phyloP scores from a whole-genome alignment of 2,888 invertebrate genomes.

The Actias luna region DNA sequence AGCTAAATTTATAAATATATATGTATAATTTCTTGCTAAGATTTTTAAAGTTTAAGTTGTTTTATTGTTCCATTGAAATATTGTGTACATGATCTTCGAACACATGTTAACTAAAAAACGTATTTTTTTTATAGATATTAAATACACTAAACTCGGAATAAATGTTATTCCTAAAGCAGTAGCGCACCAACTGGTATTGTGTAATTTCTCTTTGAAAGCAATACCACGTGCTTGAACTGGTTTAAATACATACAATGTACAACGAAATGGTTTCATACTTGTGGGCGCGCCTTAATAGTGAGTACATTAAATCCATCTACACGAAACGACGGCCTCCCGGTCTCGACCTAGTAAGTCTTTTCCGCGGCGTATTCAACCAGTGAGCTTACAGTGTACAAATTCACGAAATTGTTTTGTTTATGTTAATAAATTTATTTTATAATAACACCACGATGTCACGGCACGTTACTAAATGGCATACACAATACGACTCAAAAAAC shows the following conservation, averaged over 20 bases:
- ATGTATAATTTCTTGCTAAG: no score
- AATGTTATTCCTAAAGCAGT: background rate
- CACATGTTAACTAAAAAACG: no score
- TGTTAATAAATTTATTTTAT: no score
- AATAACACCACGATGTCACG: no score
- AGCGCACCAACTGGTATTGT: background rate
- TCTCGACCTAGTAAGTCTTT: slow-evolving; percentile 23
- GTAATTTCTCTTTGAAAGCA: background rate
- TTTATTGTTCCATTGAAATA: no score
- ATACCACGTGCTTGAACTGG: background rate
- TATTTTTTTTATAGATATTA: background rate
- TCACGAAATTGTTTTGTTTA: background rate
- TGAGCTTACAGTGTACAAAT: slow-evolving; percentile 14
- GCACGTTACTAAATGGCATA: no score
- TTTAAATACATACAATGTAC: background rate
- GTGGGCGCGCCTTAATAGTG: slow-evolving; percentile 2
- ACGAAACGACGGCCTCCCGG: slow-evolving; percentile 9
- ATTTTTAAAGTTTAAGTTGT: no score
- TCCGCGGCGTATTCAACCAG: slow-evolving; percentile 25
- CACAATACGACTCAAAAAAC: no score
- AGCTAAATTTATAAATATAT: no score
- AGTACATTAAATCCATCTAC: slow-evolving; percentile 28
- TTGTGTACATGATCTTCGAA: no score
- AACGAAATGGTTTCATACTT: background rate
- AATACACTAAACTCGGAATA: no score